Evolutionary conservation across 2,888 invertebrate genomes (phyloP), one percentile per base, ranked within the genome.

Genomic region (Litoditis marina): DNA sequence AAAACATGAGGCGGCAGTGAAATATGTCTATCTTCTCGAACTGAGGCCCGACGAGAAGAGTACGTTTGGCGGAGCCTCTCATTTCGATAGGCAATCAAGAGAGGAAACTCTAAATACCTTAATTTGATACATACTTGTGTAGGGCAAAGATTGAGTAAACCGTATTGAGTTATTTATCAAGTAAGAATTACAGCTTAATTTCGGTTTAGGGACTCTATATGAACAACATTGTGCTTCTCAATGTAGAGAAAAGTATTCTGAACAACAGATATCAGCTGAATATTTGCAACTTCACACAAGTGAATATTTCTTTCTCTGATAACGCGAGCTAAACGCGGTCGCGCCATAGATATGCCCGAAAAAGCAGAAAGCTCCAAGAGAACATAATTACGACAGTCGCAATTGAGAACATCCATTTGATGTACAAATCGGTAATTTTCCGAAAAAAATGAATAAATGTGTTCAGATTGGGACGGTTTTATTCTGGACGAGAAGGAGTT

Each of bases 1-100:
- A 16, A 81, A 81, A 52, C 76, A 76, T 47, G 76, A 69, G 42
- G 79, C 78, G 1, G 74, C 72, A 25, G 76, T 83, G 47, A 83
- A 83, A 58, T 83, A 69, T 65, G 83, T 83, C 19, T 83, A 83
- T 54, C 62, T 83, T 44, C 60, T 83, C 25, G 83, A 83, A 57
- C 68, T 83, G 56, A 49, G 81, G 28, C 81, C 81, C 7, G 81
- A 81, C 60, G 81, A 81, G 73, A 75, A 75, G 61, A 81, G 80
- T 80, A 25, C 59, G 63, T 44, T n/a, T n/a, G n/a, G n/a, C n/a
- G n/a, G n/a, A n/a, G n/a, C n/a, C n/a, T n/a, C n/a, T n/a, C n/a
- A 51, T n/a, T n/a, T n/a, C n/a, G n/a, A n/a, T n/a, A n/a, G n/a
- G n/a, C n/a, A n/a, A n/a, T n/a, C n/a, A n/a, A n/a, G n/a, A n/a